Evolutionary conservation across 2,797 vertebrate species (phyloP).

Genomic region (Neoniphon sammara): DNA sequence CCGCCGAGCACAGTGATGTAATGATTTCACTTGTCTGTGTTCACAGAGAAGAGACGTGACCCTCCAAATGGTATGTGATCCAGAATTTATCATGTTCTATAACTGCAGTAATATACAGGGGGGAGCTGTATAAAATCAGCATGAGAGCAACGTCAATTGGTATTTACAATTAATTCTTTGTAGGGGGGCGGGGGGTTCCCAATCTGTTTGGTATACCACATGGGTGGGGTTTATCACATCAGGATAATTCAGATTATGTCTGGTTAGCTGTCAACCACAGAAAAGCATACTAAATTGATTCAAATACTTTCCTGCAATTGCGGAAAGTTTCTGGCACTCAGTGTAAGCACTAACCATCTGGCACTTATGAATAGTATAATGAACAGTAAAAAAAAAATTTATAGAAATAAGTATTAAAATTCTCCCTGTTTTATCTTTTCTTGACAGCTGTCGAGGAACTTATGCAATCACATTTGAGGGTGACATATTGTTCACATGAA

Average conservation of each 20-base stretch:
- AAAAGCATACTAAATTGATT: not conserved
- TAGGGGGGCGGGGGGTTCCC: not conserved
- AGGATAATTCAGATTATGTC: slow-evolving; percentile 27
- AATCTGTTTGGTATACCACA: slow-evolving; percentile 14
- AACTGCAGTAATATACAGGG: slow-evolving; percentile 25
- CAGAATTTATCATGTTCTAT: slow-evolving; percentile 42
- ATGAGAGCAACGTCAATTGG: slow-evolving; percentile 28
- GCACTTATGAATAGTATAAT: not conserved
- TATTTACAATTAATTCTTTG: not conserved
- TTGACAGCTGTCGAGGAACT: not conserved
- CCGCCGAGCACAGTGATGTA: slow-evolving; percentile 53
- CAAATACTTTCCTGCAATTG: not conserved
- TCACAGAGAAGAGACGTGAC: slow-evolving; percentile 91
- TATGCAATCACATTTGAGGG: not conserved
- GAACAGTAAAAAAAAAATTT: not conserved
- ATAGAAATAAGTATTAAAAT: not conserved
- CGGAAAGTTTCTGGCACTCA: not conserved
- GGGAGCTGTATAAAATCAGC: slow-evolving; percentile 3
- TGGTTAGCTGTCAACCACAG: slow-evolving; percentile 13
- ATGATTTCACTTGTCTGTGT: slow-evolving; percentile 75
- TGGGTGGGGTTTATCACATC: slow-evolving; percentile 4
- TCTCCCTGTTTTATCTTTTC: not conserved
- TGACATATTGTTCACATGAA: not conserved
- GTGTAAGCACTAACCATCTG: not conserved
- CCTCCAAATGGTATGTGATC: slow-evolving; percentile 89